Evolutionary conservation across 2,888 invertebrate genomes (phyloP).

Genomic region (Cheilosia pagana): DNA sequence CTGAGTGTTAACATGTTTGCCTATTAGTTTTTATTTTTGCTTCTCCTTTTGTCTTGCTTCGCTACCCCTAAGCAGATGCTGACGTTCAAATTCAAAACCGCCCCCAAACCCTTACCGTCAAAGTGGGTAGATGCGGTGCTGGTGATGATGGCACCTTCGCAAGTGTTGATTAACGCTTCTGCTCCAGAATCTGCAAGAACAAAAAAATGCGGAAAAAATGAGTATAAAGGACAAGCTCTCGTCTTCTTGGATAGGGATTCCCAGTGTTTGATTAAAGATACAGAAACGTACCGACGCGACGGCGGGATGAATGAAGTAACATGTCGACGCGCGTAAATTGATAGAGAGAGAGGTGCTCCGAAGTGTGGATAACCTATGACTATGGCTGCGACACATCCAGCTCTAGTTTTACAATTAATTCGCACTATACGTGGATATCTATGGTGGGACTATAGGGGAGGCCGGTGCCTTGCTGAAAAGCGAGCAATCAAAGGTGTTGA

Average conservation of each 20-base stretch:
- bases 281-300: background rate
- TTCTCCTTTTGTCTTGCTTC: conserved; percentile 22
- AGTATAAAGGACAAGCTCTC: conserved; percentile 49
- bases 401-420: conserved; percentile 26
- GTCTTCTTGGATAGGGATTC: conserved; percentile 15
- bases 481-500: conserved; percentile 30
- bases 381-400: conserved; percentile 26
- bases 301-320: conserved; percentile 36
- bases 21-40: conserved; percentile 66
- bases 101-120: background rate
- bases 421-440: background rate
- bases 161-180: conserved; percentile 67
- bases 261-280: conserved; percentile 53
- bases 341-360: conserved; percentile 39
- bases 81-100: conserved; percentile 21
- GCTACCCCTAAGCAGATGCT: conserved; percentile 24
- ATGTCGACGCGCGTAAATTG: conserved; percentile 43
- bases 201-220: conserved; percentile 34
- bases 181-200: conserved; percentile 60
- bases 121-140: conserved; percentile 1
- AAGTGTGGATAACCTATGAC: conserved; percentile 31
- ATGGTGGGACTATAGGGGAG: background rate
- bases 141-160: conserved; percentile 46
- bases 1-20: conserved; percentile 72
- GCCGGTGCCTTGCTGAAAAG: background rate